Evolutionary conservation across 2,113 vertebrate genomes (phyloP).

Genomic region (Madoqua kirkii): DNA sequence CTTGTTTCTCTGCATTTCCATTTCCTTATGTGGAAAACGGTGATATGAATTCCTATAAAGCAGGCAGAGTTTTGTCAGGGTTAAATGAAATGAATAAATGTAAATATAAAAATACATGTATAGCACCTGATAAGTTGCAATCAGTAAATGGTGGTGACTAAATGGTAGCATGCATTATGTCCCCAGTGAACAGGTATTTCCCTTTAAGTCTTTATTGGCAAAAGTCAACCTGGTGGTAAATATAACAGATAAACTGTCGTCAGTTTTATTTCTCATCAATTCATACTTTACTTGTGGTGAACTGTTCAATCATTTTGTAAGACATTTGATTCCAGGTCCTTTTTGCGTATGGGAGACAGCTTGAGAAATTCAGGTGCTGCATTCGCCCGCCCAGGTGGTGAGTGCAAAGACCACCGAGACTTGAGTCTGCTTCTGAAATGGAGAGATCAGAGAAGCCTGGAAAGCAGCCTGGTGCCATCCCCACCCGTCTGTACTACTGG

Average conservation of each 20-base stretch:
- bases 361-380: not conserved
- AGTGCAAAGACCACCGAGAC: not conserved
- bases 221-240: not conserved
- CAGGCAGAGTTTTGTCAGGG: not conserved
- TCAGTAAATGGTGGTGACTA: not conserved
- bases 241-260: not conserved
- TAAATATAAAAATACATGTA: not conserved
- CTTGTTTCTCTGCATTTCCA: not conserved
- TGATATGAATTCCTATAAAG: not conserved
- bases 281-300: not conserved
- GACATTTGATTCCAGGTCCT: not conserved
- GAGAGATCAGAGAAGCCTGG: not conserved
- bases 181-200: not conserved
- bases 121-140: not conserved
- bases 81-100: not conserved
- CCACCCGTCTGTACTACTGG: not conserved
- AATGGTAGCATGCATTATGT: not conserved
- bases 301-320: not conserved
- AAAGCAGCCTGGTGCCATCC: not conserved
- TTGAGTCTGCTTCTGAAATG: not conserved
- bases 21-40: not conserved
- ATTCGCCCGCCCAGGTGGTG: not conserved
- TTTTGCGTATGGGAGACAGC: not conserved
- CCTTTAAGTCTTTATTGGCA: conserved; percentile 8
- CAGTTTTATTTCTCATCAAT: not conserved